Percentiles rank a stretch among this genome's conserved stretches.
These are phyloP conservation scores for Montipora sp. DNA, from an alignment of 64 coral and sea anemone genomes.

Conservation along the genomic window DNA sequence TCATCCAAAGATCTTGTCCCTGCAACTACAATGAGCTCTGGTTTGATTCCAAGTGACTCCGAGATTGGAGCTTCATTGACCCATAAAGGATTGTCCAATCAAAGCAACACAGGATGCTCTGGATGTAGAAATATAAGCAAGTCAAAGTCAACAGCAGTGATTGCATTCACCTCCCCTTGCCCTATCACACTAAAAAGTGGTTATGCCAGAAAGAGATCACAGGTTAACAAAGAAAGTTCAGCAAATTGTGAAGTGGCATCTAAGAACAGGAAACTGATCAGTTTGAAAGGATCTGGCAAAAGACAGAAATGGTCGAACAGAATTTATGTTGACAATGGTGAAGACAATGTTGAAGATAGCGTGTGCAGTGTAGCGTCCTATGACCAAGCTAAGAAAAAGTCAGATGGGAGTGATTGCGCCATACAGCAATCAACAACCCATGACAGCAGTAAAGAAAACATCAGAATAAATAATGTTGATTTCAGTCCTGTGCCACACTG, in stretches of 20 bases:
- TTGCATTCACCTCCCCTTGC: slow-evolving; percentile 71
- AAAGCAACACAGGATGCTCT: neutral
- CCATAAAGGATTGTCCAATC: neutral
- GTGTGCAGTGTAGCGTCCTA: neutral
- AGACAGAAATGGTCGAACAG: slow-evolving; percentile 1
- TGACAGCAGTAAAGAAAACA: neutral
- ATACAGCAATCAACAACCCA: neutral
- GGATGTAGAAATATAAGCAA: neutral
- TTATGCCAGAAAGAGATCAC: slow-evolving; percentile 55
- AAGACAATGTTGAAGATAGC: neutral
- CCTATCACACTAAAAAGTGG: slow-evolving; percentile 55
- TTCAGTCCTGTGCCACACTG: neutral
- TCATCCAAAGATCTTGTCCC: neutral
- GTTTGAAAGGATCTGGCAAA: slow-evolving; percentile 9
- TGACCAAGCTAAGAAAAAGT: no score
- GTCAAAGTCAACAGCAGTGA: neutral
- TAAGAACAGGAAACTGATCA: slow-evolving; percentile 50
- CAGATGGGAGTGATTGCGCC: neutral
- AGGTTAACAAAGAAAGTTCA: neutral
- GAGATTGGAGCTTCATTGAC: neutral
- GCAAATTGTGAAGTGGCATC: neutral
- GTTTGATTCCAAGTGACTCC: neutral
- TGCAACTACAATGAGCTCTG: no score
- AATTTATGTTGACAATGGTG: neutral
- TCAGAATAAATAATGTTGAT: neutral